Percentiles rank a stretch among this genome's conserved stretches.
These are phyloP conservation scores for Anas capensis DNA, from an alignment of 2,797 vertebrate species.

Conservation along the genomic window DNA sequence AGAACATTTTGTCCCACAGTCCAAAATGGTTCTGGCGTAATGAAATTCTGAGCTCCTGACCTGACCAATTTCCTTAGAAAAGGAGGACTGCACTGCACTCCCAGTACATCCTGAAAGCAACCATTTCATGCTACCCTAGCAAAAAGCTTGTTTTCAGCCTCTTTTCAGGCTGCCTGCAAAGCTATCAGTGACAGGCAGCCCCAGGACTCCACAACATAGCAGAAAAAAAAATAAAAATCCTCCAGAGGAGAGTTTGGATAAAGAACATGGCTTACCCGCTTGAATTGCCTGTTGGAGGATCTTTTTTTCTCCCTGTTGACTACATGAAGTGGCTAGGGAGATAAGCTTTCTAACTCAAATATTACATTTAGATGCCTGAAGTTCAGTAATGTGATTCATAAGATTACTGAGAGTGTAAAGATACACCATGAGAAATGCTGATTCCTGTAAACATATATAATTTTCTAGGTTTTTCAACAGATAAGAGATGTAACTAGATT, in stretches of 20 bases:
- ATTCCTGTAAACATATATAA: neutral
- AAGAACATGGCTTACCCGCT: neutral
- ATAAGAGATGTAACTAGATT: neutral
- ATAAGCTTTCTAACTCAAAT: neutral
- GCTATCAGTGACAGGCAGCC: neutral
- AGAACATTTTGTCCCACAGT: fast-evolving
- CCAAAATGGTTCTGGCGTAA: fast-evolving
- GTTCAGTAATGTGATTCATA: neutral
- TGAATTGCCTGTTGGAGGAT: neutral
- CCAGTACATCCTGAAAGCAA: neutral
- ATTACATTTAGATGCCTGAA: neutral
- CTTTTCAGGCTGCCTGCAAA: neutral
- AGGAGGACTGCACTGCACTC: neutral
- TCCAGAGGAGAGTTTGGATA: neutral
- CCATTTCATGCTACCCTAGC: neutral
- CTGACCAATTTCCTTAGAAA: neutral
- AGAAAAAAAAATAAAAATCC: neutral
- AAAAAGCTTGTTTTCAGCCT: neutral
- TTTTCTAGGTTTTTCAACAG: neutral
- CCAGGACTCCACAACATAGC: neutral
- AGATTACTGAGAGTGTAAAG: neutral
- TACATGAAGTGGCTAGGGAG: neutral
- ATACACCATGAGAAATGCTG: neutral
- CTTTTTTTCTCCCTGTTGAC: neutral
- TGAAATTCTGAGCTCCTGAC: neutral